Evolutionary conservation across 1,140 invertebrate species (phyloP), one percentile per base, ranked within the genome.

Genomic region (Epicauta chinensis): DNA sequence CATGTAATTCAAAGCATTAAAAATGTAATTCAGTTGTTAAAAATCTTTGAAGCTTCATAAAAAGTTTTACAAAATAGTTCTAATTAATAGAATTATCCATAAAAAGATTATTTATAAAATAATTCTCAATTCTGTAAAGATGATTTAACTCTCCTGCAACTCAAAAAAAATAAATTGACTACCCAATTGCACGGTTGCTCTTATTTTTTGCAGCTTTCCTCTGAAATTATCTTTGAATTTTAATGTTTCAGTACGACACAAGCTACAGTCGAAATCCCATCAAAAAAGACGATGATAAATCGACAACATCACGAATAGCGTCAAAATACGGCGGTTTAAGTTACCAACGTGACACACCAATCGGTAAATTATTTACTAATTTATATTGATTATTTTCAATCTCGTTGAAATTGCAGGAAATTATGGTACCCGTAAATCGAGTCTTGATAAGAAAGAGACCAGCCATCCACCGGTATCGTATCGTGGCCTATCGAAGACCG

Each of bases 381-480:
- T 34, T 11, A 1, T 12, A 3, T 34, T 7, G 10, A n/a, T 34
- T 11, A 34, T 3, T 34, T 4, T 34, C 3, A 34, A 12, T 11
- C 11, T 11, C 10, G 32, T 34, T 30, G 11, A 34, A 7, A 34
- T 32, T 55, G 53, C 41, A 45, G 51, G 43, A 46, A 53, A 29
- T 17, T 55, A 60, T 14, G 17, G 48, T 2, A 40, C 55, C 9
- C 55, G 64, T 2, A 66, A 66, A 52, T 30, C 58, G 11, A 6
- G 51, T n/a, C 16, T 60, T 36, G 63, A 67, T 9, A 67, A 65
- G 41, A 64, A 64, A 53, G 65, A 67, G 11, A 50, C 59, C 0
- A 59, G 31, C 9, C 65, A 68, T 52, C 65, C 69, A 5, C 65
- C 69, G 10, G 59, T 66, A 2, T 62, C 65, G 1, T 71, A 68